phyloP scores from a whole-genome alignment of 2,888 invertebrate species.

The Apantesis nais region DNA sequence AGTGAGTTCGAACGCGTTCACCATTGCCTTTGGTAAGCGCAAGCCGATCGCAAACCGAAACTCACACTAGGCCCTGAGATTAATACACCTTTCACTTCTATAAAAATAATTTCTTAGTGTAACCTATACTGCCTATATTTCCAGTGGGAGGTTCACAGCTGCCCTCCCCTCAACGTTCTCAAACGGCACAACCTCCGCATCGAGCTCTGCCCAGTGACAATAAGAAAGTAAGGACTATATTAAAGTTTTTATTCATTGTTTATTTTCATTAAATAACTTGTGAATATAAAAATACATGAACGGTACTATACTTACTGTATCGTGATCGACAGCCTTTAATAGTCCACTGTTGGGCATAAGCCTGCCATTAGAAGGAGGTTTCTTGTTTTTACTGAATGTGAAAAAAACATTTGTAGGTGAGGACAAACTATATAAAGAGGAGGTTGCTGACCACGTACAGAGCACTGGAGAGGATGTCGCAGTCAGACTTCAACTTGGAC shows the following conservation, averaged over 20 bases:
- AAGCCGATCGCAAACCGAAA: no score
- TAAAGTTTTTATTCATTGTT: background rate
- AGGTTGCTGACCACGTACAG: slow-evolving; percentile 92
- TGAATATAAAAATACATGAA: no score
- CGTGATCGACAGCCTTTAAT: no score
- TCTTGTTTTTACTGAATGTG: no score
- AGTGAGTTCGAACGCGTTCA: no score
- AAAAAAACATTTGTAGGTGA: slow-evolving; percentile 72
- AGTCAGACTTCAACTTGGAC: slow-evolving; percentile 94
- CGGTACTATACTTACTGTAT: no score
- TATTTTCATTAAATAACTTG: no score
- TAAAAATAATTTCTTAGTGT: background rate
- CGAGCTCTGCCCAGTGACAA: slow-evolving; percentile 91
- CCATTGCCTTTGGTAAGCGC: no score
- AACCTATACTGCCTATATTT: slow-evolving; percentile 14
- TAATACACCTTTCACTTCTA: background rate
- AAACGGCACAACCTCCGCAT: slow-evolving; percentile 76
- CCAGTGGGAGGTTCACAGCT: slow-evolving; percentile 93
- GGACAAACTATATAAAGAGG: slow-evolving; percentile 92
- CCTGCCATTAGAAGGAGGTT: no score
- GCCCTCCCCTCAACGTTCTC: slow-evolving; percentile 90
- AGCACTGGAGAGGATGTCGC: slow-evolving; percentile 92
- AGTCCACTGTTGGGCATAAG: no score
- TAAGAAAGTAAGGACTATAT: slow-evolving; percentile 88
- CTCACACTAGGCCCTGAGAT: background rate